These are phyloP conservation scores for Diglossa cyanea DNA, from an alignment of 2,797 vertebrate genomes.

Conservation along the genomic window DNA sequence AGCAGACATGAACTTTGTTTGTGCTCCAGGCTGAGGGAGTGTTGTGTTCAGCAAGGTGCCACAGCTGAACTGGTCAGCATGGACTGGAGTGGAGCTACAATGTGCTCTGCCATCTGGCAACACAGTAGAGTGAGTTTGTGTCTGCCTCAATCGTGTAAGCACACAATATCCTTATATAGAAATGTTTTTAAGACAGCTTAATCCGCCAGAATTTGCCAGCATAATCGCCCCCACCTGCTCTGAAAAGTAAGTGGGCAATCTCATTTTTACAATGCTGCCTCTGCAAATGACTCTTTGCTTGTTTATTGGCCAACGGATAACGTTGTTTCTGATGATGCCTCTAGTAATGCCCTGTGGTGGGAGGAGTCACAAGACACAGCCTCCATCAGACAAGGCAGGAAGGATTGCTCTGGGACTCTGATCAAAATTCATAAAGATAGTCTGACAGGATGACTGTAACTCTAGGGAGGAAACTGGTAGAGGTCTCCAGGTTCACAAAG, in stretches of 20 bases:
- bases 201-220: background rate
- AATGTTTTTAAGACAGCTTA: background rate
- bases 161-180: background rate
- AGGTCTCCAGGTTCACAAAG: constrained; percentile 31
- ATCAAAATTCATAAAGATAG: background rate
- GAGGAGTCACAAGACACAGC: background rate
- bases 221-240: background rate
- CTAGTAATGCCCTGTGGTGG: background rate
- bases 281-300: background rate
- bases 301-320: background rate
- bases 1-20: background rate
- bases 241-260: background rate
- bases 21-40: background rate
- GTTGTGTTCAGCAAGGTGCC: background rate
- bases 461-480: background rate
- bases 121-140: background rate
- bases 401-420: background rate
- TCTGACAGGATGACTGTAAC: background rate
- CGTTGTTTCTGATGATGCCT: background rate
- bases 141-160: background rate
- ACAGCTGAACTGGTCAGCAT: background rate
- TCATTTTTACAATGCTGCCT: background rate
- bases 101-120: background rate
- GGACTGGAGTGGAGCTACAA: background rate
- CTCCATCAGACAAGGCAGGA: background rate